These are phyloP conservation scores for Lacanobia wlatinum DNA, from an alignment of 2,888 invertebrate genomes.

Conservation along the genomic window DNA sequence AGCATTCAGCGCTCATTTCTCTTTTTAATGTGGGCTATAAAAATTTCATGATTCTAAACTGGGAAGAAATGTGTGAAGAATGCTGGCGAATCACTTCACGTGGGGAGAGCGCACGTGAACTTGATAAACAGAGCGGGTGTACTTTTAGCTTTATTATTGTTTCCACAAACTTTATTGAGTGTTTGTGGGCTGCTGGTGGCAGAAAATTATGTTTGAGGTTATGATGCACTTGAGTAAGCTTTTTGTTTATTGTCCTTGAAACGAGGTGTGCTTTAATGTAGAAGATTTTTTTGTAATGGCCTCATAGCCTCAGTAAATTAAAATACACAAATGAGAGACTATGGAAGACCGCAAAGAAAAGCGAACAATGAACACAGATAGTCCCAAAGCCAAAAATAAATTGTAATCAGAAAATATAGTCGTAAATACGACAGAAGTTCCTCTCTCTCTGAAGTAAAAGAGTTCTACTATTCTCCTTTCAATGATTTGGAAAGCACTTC, in stretches of 20 bases:
- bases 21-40: conserved; percentile 38
- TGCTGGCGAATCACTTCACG: conserved; percentile 43
- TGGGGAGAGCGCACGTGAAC: conserved; percentile 40
- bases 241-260: not conserved
- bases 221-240: not conserved
- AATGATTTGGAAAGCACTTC: not conserved
- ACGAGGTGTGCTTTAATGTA: accelerated
- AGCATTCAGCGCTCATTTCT: conserved; percentile 12
- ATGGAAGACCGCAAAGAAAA: not conserved
- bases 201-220: conserved; percentile 28
- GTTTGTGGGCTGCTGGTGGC: conserved; percentile 29
- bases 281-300: no score
- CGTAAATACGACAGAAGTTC: no score
- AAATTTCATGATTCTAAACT: conserved; percentile 53
- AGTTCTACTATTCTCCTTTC: not conserved
- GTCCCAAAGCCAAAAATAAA: not conserved
- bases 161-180: conserved; percentile 48
- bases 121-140: conserved; percentile 43
- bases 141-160: conserved; percentile 55
- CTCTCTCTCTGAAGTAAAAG: not conserved
- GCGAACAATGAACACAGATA: not conserved
- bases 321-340: not conserved
- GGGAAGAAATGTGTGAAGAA: conserved; percentile 39
- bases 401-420: no score
- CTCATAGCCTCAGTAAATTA: not conserved